Base-by-base conservation (phyloP, 1,140 invertebrate genomes). In the Semibalanus balanoides region DNA sequence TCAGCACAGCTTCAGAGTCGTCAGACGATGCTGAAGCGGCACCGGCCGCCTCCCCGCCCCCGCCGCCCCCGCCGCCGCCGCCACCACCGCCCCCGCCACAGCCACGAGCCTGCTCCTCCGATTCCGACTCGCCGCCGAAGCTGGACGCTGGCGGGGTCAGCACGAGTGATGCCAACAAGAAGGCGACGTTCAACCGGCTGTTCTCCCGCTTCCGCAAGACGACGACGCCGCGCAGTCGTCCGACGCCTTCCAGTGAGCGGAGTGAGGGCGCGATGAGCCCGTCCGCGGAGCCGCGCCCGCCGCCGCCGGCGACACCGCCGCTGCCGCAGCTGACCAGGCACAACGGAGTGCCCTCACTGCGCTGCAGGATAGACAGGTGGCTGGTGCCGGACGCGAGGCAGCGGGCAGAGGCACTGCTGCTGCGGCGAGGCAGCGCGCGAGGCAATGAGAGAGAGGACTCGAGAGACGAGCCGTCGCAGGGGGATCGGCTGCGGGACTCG, bases 91-190 rank as follows among this genome's bases (percentile, higher is more conserved):
- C 70, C 7, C n/a, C 7, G 7, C 69, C 69, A 22, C 69, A 5
- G 69, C 69, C 69, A 22, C 69, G 25, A 7, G 35, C 69, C 70
- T 14, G 28, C n/a, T 28, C 70, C 70, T 72, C 70, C n/a, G 69
- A 70, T 7, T 70, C 69, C 7, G 70, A 72, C 70, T 72, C 70
- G 70, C 70, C 70, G 19, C 70, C 70, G 19, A 72, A 72, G 70
- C 70, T 72, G 28, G 70, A 72, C 29, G 28, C 28, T 3, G 70
- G 29, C 70, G 70, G 70, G 25, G 70, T 29, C 25, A 30, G 70
- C 51, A 64, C 51, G 1, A 72, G 70, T n/a, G 70, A 72, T n/a
- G 70, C 70, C 25, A 72, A 72, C 70, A 72, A 72, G 70, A 28
- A 30, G 28, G 70, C 70, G 19, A 72, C 70, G 3, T 28, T 72